Evolutionary conservation across 1,140 invertebrate species (phyloP), one percentile per base, ranked within the genome.

Genomic region (Streblospio benedicti): DNA sequence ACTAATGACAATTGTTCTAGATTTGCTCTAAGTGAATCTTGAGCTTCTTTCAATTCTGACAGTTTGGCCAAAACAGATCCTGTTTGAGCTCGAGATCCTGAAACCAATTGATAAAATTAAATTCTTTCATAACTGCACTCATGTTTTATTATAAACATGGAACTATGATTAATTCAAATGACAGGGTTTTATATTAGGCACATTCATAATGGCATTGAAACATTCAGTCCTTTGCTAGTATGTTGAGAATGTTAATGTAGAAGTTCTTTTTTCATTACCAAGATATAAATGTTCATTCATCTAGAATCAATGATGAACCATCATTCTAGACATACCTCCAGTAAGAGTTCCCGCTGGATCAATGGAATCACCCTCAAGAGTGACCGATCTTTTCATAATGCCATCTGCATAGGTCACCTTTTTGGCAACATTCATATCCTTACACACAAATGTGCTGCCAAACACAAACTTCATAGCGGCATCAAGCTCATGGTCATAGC

Each of bases 381-480:
- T 97, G 5, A 98, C 89, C 67, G 86, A 87, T 64, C 86, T 86
- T 31, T 84, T 87, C 71, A 83, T 82, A 47, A 97, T 85, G 28
- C 45, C 23, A 31, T 50, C 12, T 77, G 94, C 83, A 78, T 89
- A 97, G 12, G 91, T 79, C 18, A 91, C 83, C 70, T 70, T 72
- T 62, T 86, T 86, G 2, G 94, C 95, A 55, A 82, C 79, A 51
- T 89, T 83, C 75, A 93, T 83, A 72, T 90, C 84, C 33, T 82
- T 82, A 74, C 91, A 94, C 50, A 97, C 83, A 62, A 98, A 87
- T 44, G 85, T 84, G 65, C 83, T 79, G 14, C 93, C 94, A 79
- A 97, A 96, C 61, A 93, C 85, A 83, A 84, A 93, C 65, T 86
- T 79, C 87, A 98, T 93, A 0, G 92, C 91, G 1, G 85, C 74